Base-by-base conservation (phyloP, 1,140 invertebrate species). In the Gerris buenoi region DNA sequence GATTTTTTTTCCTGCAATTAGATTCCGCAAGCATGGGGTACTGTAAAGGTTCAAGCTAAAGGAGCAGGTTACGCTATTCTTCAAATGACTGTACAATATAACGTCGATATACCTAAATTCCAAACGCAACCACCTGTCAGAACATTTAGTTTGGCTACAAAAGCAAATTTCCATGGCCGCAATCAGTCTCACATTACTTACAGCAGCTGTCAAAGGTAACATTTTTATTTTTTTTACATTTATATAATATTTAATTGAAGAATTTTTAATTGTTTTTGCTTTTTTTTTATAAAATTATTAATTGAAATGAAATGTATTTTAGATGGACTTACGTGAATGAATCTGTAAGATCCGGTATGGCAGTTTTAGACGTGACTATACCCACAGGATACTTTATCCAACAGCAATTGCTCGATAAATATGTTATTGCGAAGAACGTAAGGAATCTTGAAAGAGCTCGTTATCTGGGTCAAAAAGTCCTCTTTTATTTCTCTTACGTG, bases 401-500 rank as follows among this genome's bases (percentile, higher is more conserved):
- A 76, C 93, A 96, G 72, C 90, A 95, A 76, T 87, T 85, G 66
- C 80, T 98, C 2, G 89, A 96, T 76, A 78, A 78, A 2, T 95
- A 95, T 75, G 88, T 95, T 29, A 79, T 85, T 14, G 87, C 87
- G 23, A 81, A 81, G 67, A 77, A 81, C 64, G 88, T 94, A 25
- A 79, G 84, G 26, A 91, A 90, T 76, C 79, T 97, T 61, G 87
- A 91, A 75, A 82, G 92, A 71, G 94, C 93, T 15, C 85, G 88
- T 72, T 96, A 89, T 77, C 78, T 82, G 67, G 85, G 88, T 60
- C 82, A 84, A 68, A 94, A 93, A 80, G 84, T 95, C 63, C 75
- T 89, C n/a, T 96, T 97, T 78, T 97, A 95, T 75, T 97, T 98
- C 76, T 88, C 96, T 76, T 95, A 91, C 78, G 88, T 91, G 82